These are phyloP conservation scores for Thecocarcelia acutangulata DNA, from an alignment of 2,888 invertebrate genomes.

Conservation along the genomic window DNA sequence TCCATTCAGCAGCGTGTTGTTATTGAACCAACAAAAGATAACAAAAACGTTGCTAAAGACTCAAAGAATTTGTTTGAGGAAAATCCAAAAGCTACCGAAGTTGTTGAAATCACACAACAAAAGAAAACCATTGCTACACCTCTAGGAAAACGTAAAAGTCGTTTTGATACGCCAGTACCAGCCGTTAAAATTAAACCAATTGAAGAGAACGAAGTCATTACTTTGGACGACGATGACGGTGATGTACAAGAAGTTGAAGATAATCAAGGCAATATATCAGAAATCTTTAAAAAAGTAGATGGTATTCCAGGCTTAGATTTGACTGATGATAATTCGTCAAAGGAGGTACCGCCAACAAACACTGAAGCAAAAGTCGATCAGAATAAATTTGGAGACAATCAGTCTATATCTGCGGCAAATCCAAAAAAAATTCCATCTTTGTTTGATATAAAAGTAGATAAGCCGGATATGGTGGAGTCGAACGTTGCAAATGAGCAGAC, in stretches of 20 bases:
- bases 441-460: slow-evolving; percentile 76
- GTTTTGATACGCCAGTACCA: slow-evolving; percentile 63
- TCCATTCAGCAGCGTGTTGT: neutral
- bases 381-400: slow-evolving; percentile 15
- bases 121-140: neutral
- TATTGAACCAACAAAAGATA: neutral
- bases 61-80: slow-evolving; percentile 2
- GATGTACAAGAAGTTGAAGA: neutral
- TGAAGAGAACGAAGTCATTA: slow-evolving; percentile 73
- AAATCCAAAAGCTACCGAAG: neutral
- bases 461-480: slow-evolving; percentile 69
- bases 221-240: slow-evolving; percentile 73
- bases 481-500: neutral
- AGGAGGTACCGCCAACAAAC: neutral
- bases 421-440: slow-evolving; percentile 76
- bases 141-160: slow-evolving; percentile 73
- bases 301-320: slow-evolving; percentile 89
- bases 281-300: slow-evolving; percentile 76
- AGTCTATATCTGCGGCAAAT: neutral
- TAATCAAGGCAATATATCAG: slow-evolving; percentile 71
- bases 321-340: slow-evolving; percentile 80
- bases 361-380: slow-evolving; percentile 9
- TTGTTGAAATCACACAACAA: slow-evolving; percentile 18
- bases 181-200: slow-evolving; percentile 44
- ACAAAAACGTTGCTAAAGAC: neutral